phyloP scores from a whole-genome alignment of 2,797 vertebrate genomes.

The Sebastes oblongus region DNA sequence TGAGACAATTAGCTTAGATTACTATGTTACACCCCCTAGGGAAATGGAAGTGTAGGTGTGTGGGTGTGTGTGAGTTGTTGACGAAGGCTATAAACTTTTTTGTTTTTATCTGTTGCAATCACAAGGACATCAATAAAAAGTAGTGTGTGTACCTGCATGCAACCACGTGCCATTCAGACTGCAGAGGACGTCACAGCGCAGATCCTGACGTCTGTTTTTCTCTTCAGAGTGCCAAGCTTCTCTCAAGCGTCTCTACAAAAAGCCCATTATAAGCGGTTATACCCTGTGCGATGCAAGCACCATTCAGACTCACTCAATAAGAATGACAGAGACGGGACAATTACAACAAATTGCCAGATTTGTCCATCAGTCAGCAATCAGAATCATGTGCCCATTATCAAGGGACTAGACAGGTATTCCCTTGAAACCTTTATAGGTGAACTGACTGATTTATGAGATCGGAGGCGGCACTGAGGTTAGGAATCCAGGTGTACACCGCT shows the following conservation, averaged over 20 bases:
- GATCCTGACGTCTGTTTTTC: not conserved
- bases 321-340: not conserved
- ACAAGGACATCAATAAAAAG: constrained; percentile 10
- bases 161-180: not conserved
- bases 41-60: constrained; percentile 8
- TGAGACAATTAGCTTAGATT: constrained; percentile 35
- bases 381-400: constrained; percentile 15
- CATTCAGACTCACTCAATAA: not conserved
- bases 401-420: constrained; percentile 32
- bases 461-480: constrained; percentile 39
- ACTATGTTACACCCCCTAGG: constrained; percentile 18
- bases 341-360: constrained; percentile 18
- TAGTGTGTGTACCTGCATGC: constrained; percentile 4
- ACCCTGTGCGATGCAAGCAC: not conserved
- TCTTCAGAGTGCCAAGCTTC: not conserved
- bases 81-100: constrained; percentile 24
- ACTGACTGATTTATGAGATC: constrained; percentile 67
- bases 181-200: not conserved
- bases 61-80: constrained; percentile 7
- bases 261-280: not conserved
- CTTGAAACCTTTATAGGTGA: constrained; percentile 53
- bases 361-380: constrained; percentile 32
- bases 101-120: constrained; percentile 8
- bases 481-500: constrained; percentile 53
- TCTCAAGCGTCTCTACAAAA: not conserved